A percentile compares a stretch with the other conserved stretches of the same genome.
These are phyloP conservation scores for Lota lota DNA, from an alignment of 2,113 vertebrate genomes.

Conservation along the genomic window DNA sequence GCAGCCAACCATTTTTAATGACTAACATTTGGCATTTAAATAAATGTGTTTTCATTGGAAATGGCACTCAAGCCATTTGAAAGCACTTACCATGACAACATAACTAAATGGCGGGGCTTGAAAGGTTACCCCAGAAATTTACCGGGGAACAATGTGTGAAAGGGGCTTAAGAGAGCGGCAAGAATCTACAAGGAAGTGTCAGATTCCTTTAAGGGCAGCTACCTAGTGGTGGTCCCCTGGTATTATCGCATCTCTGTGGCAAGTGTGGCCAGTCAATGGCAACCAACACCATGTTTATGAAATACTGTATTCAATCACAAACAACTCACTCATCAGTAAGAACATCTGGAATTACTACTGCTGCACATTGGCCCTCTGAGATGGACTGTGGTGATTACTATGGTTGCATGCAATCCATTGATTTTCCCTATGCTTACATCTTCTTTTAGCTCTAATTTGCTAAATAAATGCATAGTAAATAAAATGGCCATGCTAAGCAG, in stretches of 20 bases:
- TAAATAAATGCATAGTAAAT: too few relatives aligned
- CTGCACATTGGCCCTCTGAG: too few relatives aligned
- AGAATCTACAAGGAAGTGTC: constrained; percentile 19
- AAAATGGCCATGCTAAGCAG: too few relatives aligned
- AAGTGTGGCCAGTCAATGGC: too few relatives aligned
- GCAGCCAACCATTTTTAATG: background rate
- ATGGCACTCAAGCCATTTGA: constrained; percentile 5
- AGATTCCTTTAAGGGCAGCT: background rate
- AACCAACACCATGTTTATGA: too few relatives aligned
- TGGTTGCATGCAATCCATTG: too few relatives aligned
- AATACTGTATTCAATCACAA: too few relatives aligned
- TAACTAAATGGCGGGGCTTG: background rate
- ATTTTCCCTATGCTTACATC: too few relatives aligned
- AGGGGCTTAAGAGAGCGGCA: background rate
- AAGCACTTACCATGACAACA: background rate
- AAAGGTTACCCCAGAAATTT: background rate
- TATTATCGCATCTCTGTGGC: background rate
- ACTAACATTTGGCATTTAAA: constrained; percentile 11
- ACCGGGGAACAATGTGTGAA: background rate
- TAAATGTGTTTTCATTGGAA: background rate
- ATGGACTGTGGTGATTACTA: too few relatives aligned
- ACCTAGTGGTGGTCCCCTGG: background rate
- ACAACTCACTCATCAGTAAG: too few relatives aligned
- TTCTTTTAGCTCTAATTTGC: too few relatives aligned
- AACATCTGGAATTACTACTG: too few relatives aligned